phyloP scores from a whole-genome alignment of 92 coral and sea anemone genomes.

The Palythoa heliodiscus region DNA sequence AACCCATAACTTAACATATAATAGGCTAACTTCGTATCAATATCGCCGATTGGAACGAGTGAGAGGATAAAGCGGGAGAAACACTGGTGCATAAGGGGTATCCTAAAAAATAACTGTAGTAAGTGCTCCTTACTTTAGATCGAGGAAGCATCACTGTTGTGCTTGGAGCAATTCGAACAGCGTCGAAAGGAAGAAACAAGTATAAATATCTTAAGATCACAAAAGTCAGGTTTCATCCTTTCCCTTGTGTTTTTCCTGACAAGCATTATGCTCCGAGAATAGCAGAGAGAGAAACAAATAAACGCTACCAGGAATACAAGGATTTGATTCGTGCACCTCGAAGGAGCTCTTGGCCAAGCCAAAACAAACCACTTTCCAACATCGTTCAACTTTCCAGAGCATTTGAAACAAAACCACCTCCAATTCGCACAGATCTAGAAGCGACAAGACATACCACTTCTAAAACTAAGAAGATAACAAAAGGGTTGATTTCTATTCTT shows the following conservation, averaged over 20 bases:
- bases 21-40: too few relatives aligned
- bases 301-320: constrained; percentile 41
- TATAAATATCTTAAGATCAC: constrained; percentile 31
- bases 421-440: constrained; percentile 26
- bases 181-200: constrained; percentile 27
- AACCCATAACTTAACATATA: too few relatives aligned
- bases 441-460: constrained; percentile 10
- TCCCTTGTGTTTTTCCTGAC: constrained; percentile 31
- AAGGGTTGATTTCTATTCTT: too few relatives aligned
- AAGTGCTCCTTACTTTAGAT: neutral
- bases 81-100: neutral
- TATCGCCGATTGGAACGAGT: too few relatives aligned
- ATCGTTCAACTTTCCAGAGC: constrained; percentile 27
- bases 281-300: constrained; percentile 27
- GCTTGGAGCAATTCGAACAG: constrained; percentile 34
- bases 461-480: too few relatives aligned
- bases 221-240: constrained; percentile 4
- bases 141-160: constrained; percentile 35
- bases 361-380: constrained; percentile 38
- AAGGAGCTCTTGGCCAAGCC: constrained; percentile 42
- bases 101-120: neutral
- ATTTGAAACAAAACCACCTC: constrained; percentile 7
- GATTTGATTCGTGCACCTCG: constrained; percentile 41
- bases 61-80: constrained; percentile 41
- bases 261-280: constrained; percentile 46